Conservation (phyloP, 2,888 invertebrate species). For the Lithophane leautieri region DNA sequence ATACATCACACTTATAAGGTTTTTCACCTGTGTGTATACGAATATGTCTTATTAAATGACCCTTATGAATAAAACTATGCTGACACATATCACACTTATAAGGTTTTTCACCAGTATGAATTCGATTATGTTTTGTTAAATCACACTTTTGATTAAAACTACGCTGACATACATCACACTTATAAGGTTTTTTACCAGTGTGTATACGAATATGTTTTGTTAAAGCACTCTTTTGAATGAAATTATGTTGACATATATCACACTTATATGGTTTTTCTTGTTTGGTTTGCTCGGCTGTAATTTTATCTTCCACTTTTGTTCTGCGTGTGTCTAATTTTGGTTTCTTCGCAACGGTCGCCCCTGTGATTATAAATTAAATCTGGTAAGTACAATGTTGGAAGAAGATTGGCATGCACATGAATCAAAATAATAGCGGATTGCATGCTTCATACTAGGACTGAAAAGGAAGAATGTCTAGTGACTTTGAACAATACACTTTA, state of each 20-base stretch:
- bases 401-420: neutral
- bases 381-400: constrained; percentile 1
- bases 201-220: too few relatives aligned
- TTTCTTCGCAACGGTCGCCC: neutral
- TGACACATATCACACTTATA: too few relatives aligned
- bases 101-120: neutral
- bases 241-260: too few relatives aligned
- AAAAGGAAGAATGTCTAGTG: neutral
- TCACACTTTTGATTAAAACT: too few relatives aligned
- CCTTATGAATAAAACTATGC: too few relatives aligned
- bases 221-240: too few relatives aligned
- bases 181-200: too few relatives aligned
- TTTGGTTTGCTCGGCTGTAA: neutral
- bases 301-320: neutral
- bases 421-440: neutral
- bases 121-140: too few relatives aligned
- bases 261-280: constrained; percentile 1
- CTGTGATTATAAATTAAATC: neutral
- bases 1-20: too few relatives aligned
- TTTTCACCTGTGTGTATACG: too few relatives aligned
- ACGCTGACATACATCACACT: too few relatives aligned
- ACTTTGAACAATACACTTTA: neutral
- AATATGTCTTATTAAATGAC: too few relatives aligned
- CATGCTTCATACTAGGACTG: neutral
- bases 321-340: neutral